Evolutionary conservation across 2,113 vertebrate species (phyloP).

Genomic region (Cisticola juncidis): DNA sequence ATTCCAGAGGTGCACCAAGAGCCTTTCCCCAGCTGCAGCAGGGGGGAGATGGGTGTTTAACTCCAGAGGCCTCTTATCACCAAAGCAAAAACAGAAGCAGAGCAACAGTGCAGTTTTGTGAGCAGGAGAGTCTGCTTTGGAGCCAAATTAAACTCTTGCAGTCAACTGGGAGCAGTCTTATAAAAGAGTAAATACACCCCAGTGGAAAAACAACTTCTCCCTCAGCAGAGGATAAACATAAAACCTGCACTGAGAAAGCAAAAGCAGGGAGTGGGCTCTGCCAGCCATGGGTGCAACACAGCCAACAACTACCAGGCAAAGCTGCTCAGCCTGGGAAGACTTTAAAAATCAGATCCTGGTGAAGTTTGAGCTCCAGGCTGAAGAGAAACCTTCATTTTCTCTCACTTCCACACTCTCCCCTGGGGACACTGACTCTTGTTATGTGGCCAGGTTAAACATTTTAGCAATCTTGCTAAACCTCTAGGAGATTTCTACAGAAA

Average conservation of each 20-base stretch:
- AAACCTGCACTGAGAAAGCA: background rate
- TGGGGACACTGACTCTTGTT: background rate
- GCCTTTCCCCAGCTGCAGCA: background rate
- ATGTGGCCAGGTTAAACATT: background rate
- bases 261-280: background rate
- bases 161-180: background rate
- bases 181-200: background rate
- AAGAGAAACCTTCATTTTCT: background rate
- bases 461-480: background rate
- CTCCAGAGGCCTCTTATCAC: background rate
- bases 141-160: background rate
- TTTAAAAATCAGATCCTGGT: background rate
- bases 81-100: background rate
- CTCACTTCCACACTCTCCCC: background rate
- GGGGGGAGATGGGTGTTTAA: background rate
- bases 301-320: background rate
- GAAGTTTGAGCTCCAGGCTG: background rate
- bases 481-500: background rate
- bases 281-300: background rate
- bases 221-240: background rate
- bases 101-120: background rate
- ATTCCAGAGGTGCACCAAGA: background rate
- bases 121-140: background rate
- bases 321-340: background rate
- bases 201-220: background rate